Evolutionary conservation across 1,140 invertebrate genomes (phyloP).

Genomic region (Drosophila bocki): DNA sequence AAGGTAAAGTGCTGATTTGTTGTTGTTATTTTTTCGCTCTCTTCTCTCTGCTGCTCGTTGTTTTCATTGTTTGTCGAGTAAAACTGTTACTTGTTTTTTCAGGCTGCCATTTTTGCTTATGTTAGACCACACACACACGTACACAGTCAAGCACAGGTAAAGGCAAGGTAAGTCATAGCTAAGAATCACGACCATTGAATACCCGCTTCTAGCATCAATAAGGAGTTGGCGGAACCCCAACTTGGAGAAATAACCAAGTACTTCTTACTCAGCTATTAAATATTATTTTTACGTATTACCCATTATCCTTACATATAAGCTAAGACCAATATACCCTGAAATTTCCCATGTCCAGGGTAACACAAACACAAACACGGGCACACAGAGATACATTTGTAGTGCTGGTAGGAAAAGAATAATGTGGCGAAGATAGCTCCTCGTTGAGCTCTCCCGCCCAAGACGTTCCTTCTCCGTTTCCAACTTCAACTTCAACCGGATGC

Average conservation of each 20-base stretch:
- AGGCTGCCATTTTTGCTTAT: conserved; percentile 71
- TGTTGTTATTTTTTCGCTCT: conserved; percentile 49
- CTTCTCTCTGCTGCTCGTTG: conserved; percentile 39
- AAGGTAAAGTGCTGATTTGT: conserved; percentile 75
- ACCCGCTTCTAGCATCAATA: background rate
- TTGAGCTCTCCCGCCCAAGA: conserved; percentile 29
- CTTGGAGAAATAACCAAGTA: background rate
- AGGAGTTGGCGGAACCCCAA: no score
- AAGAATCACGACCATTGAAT: background rate
- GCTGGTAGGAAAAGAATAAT: conserved; percentile 66
- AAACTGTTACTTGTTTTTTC: conserved; percentile 81
- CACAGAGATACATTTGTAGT: conserved; percentile 32
- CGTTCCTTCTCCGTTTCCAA: conserved; percentile 18
- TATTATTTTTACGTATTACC: background rate
- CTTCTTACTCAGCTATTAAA: background rate
- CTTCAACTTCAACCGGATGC: conserved; percentile 47
- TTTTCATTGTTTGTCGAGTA: conserved; percentile 75
- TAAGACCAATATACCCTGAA: background rate
- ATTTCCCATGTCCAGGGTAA: background rate
- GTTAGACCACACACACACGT: conserved; percentile 56
- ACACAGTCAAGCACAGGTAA: conserved; percentile 11
- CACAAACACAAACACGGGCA: conserved; percentile 20
- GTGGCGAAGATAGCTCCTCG: conserved; percentile 51
- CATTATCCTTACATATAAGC: background rate
- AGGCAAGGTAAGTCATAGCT: background rate